Conservation (phyloP, 2,113 vertebrate species). For the Datnioides undecimradiatus region DNA sequence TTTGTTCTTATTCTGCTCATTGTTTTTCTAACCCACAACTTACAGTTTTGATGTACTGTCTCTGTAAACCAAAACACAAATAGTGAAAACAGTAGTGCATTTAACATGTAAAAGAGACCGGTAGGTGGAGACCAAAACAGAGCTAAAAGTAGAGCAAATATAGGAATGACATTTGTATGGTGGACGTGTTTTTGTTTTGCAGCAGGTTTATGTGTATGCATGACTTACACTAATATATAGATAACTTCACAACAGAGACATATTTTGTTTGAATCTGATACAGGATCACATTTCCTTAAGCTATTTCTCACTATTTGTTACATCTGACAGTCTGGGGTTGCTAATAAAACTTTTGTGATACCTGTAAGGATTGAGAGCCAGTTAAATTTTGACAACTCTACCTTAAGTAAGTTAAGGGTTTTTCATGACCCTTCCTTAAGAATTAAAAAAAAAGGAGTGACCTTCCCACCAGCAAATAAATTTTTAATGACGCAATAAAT, state of each 20-base stretch:
- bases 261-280: slow-evolving; percentile 5
- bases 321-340: slow-evolving; percentile 21
- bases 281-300: slow-evolving; percentile 2
- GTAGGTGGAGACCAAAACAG: background rate
- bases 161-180: background rate
- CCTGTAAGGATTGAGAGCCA: slow-evolving; percentile 46
- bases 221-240: background rate
- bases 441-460: slow-evolving; percentile 51
- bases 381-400: slow-evolving; percentile 57
- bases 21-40: background rate
- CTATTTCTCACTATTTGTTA: slow-evolving; percentile 43
- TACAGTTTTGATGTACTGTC: background rate
- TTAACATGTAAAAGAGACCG: background rate
- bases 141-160: background rate
- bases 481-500: slow-evolving; percentile 71
- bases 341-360: slow-evolving; percentile 41
- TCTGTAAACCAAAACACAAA: background rate
- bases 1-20: background rate
- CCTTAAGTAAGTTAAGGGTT: slow-evolving; percentile 46
- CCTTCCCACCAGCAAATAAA: slow-evolving; percentile 63
- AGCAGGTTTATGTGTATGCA: background rate
- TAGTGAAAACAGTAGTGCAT: background rate
- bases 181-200: background rate
- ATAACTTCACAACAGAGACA: background rate
- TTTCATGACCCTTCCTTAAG: slow-evolving; percentile 55